These are phyloP conservation scores for Axea sp. DNA, from an alignment of 2,888 invertebrate genomes.

Conservation along the genomic window DNA sequence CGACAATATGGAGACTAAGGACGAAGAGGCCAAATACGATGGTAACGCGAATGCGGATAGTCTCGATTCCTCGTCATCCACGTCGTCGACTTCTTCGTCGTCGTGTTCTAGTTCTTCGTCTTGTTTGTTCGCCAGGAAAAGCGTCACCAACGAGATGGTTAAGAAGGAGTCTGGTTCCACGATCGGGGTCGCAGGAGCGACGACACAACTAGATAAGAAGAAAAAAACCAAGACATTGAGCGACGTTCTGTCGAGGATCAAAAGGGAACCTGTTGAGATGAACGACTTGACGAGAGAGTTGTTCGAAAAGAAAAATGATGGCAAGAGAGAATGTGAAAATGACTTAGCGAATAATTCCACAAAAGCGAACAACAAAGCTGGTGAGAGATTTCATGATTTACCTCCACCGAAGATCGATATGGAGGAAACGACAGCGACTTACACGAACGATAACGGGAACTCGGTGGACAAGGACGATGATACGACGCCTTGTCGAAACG, in stretches of 20 bases:
- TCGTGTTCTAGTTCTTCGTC: constrained; percentile 11
- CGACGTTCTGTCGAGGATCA: constrained; percentile 83
- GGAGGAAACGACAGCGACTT: constrained; percentile 34
- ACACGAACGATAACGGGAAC: constrained; percentile 27
- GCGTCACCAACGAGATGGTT: constrained; percentile 50
- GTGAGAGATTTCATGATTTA: constrained; percentile 71
- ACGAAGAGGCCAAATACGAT: constrained; percentile 68
- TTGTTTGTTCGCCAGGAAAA: constrained; percentile 55
- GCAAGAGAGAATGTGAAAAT: constrained; percentile 73
- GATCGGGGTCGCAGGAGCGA: constrained; percentile 73
- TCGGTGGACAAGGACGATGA: constrained; percentile 10
- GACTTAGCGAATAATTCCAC: constrained; percentile 63
- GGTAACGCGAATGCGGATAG: constrained; percentile 55
- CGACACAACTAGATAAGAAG: constrained; percentile 72
- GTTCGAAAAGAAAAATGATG: constrained; percentile 77
- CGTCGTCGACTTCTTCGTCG: constrained; percentile 46
- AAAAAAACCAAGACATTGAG: constrained; percentile 83
- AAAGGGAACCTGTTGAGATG: constrained; percentile 81
- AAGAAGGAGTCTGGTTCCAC: constrained; percentile 71
- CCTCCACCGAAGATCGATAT: constrained; percentile 66
- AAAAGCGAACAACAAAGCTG: constrained; percentile 75
- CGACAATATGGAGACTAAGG: constrained; percentile 75
- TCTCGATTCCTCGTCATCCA: constrained; percentile 64
- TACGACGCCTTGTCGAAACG: constrained; percentile 60
- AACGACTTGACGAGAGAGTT: constrained; percentile 78